phyloP scores from a whole-genome alignment of 2,797 vertebrate species.

The Aselliscus stoliczkanus region DNA sequence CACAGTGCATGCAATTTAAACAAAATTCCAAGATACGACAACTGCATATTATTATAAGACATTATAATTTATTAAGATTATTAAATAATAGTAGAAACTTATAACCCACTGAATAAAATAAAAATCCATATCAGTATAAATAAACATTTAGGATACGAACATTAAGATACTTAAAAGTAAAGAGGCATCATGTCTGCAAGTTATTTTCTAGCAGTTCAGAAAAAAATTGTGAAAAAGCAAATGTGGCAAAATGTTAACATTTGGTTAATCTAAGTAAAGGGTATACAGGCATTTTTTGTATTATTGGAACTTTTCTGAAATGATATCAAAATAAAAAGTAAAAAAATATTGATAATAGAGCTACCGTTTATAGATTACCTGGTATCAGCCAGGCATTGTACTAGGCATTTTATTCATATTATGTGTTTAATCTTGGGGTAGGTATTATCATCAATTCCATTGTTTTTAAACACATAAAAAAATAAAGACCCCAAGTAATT shows the following conservation, averaged over 20 bases:
- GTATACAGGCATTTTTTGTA: background rate
- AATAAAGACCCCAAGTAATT: background rate
- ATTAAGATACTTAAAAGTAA: constrained; percentile 25
- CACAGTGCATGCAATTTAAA: background rate
- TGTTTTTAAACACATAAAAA: constrained; percentile 3
- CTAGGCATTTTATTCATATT: background rate
- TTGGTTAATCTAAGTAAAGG: background rate
- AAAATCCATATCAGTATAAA: background rate
- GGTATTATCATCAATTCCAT: background rate
- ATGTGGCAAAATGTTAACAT: constrained; percentile 18
- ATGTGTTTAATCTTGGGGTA: background rate
- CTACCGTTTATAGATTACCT: background rate
- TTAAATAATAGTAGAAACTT: constrained; percentile 7
- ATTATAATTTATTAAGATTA: background rate
- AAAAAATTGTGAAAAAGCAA: background rate
- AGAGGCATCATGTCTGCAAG: background rate
- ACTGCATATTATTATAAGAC: background rate
- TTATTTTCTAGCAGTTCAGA: constrained; percentile 3
- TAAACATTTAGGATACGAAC: background rate
- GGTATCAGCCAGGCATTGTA: background rate
- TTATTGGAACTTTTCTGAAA: background rate
- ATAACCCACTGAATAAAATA: constrained; percentile 9
- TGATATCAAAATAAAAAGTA: background rate
- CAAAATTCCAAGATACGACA: background rate
- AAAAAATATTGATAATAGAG: background rate